Percentiles rank a stretch among this genome's conserved stretches.
phyloP scores from a whole-genome alignment of 2,797 vertebrate genomes.

The Artibeus lituratus region DNA sequence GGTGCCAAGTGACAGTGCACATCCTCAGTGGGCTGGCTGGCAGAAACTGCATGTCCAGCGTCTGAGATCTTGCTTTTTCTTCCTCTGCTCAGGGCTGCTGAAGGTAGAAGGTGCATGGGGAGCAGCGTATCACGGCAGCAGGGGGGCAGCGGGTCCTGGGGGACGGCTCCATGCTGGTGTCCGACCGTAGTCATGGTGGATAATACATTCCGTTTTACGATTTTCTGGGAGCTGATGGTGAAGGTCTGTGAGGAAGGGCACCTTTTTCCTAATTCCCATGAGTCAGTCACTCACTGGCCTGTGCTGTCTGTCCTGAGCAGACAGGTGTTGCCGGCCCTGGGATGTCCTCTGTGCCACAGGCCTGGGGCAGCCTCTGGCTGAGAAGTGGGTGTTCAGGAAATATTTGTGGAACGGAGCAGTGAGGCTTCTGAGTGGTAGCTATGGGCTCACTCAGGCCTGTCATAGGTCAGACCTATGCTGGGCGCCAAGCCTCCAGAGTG shows the following conservation, averaged over 20 bases:
- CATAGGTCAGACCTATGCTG: fast-evolving
- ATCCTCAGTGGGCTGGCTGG: neutral
- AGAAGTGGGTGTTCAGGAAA: neutral
- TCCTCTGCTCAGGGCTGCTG: neutral
- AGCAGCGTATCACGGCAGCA: neutral
- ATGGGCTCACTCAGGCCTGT: neutral
- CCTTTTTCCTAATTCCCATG: neutral
- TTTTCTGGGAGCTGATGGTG: neutral
- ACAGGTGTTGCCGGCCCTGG: neutral
- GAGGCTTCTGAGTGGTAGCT: neutral
- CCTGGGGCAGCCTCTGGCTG: neutral
- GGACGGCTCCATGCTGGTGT: too few relatives aligned
- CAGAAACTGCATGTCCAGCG: neutral
- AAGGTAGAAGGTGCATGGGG: neutral
- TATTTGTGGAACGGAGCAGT: neutral
- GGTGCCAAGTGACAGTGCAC: neutral
- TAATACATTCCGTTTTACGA: neutral
- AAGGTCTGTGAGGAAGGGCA: neutral
- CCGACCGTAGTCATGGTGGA: neutral
- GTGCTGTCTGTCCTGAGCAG: neutral
- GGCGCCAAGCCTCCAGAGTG: neutral
- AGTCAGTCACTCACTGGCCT: neutral
- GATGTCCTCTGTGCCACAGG: neutral
- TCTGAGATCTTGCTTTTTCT: neutral
- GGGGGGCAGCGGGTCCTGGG: neutral